Conservation (phyloP, 2,113 vertebrate species). For the Pomatostomus ruficeps region DNA sequence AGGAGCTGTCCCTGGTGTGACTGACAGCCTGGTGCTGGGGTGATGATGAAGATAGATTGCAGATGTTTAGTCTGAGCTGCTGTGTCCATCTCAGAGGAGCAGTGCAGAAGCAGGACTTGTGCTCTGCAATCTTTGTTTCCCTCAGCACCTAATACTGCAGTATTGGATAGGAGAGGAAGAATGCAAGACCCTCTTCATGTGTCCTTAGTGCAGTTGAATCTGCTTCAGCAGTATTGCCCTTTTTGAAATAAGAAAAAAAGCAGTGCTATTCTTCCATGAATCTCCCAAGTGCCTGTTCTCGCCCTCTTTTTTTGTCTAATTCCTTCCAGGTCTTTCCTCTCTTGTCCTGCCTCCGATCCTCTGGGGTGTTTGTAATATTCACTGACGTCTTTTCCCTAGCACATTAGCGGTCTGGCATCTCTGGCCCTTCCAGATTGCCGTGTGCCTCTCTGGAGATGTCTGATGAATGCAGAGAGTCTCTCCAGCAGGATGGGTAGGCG, state of each 20-base stretch:
- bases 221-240: background rate
- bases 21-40: background rate
- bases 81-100: background rate
- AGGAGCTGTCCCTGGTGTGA: background rate
- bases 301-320: background rate
- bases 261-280: background rate
- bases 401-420: constrained; percentile 44
- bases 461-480: constrained; percentile 42
- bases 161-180: background rate
- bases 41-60: background rate
- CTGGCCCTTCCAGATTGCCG: constrained; percentile 41
- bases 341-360: background rate
- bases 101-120: background rate
- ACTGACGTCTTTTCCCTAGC: constrained; percentile 15
- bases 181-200: accelerated
- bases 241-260: background rate
- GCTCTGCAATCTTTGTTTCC: background rate
- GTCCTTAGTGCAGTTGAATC: background rate
- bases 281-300: background rate
- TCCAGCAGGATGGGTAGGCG: constrained; percentile 24
- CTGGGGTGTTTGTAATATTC: background rate
- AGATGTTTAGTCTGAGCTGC: background rate
- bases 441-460: constrained; percentile 50
- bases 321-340: constrained; percentile 25
- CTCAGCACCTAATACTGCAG: background rate